These are phyloP conservation scores for Betta splendens DNA, from an alignment of 2,797 vertebrate species.

Conservation along the genomic window DNA sequence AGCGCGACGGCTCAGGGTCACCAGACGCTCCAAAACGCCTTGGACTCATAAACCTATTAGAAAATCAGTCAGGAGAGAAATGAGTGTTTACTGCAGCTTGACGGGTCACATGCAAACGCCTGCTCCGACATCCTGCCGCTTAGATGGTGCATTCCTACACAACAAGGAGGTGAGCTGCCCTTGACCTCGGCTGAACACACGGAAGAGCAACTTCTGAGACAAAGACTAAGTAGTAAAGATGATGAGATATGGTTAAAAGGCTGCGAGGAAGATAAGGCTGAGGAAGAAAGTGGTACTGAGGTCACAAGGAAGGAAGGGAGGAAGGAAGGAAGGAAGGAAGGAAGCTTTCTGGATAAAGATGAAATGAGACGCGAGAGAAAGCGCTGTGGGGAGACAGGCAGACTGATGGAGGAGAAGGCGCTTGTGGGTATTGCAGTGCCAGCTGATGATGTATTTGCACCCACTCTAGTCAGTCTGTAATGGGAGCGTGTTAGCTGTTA, in stretches of 20 bases:
- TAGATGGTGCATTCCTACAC: background rate
- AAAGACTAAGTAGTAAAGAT: background rate
- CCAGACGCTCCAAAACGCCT: too few species aligned
- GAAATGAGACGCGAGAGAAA: constrained; percentile 20
- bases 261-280: constrained; percentile 2
- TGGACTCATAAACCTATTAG: too few species aligned
- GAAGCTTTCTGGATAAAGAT: constrained; percentile 21
- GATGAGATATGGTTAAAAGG: constrained; percentile 15
- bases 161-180: background rate
- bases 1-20: too few species aligned
- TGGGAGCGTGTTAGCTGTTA: constrained; percentile 45
- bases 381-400: constrained; percentile 9
- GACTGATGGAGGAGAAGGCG: constrained; percentile 13
- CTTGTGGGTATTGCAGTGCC: constrained; percentile 39
- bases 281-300: too few species aligned
- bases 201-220: background rate
- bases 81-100: too few species aligned
- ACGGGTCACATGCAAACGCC: constrained; percentile 1
- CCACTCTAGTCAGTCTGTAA: constrained; percentile 47
- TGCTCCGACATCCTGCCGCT: background rate
- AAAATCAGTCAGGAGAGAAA: too few species aligned
- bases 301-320: too few species aligned
- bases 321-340: constrained; percentile 15
- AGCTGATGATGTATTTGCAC: constrained; percentile 58
- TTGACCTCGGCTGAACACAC: background rate